Evolutionary conservation across 1,140 invertebrate species (phyloP).

Genomic region (Diplogasteroides magnus): DNA sequence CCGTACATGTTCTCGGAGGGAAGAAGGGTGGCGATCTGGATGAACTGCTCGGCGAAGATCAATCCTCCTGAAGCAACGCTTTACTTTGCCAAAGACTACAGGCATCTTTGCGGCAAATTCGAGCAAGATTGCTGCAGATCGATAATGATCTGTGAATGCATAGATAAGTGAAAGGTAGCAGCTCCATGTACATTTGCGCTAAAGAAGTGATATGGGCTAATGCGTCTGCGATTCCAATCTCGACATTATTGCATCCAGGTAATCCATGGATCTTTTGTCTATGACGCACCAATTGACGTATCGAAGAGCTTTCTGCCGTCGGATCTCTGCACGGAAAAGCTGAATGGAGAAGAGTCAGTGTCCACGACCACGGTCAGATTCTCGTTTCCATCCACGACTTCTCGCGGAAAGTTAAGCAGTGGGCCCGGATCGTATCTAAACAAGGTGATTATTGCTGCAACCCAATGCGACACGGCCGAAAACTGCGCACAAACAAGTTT

Average conservation of each 20-base stretch:
- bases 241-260: not conserved
- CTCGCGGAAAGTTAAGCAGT: not conserved
- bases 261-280: conserved; percentile 44
- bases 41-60: conserved; percentile 72
- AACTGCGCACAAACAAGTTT: not conserved
- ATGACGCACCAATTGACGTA: conserved; percentile 69
- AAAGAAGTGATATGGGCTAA: too few relatives aligned
- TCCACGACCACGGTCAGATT: not conserved
- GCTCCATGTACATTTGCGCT: too few relatives aligned
- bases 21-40: conserved; percentile 72
- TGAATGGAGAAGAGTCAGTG: not conserved
- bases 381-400: not conserved
- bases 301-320: conserved; percentile 62
- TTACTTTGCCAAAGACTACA: too few relatives aligned
- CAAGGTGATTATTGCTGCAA: too few relatives aligned
- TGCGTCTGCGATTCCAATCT: conserved; percentile 13
- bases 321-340: not conserved
- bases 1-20: conserved; percentile 73
- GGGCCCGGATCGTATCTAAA: not conserved
- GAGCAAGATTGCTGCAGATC: too few relatives aligned
- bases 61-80: conserved; percentile 54
- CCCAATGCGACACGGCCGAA: too few relatives aligned
- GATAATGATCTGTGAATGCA: too few relatives aligned
- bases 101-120: too few relatives aligned
- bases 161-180: too few relatives aligned